These are phyloP conservation scores for Sminthurides bifidus DNA, from an alignment of 1,140 invertebrate genomes.

Conservation along the genomic window DNA sequence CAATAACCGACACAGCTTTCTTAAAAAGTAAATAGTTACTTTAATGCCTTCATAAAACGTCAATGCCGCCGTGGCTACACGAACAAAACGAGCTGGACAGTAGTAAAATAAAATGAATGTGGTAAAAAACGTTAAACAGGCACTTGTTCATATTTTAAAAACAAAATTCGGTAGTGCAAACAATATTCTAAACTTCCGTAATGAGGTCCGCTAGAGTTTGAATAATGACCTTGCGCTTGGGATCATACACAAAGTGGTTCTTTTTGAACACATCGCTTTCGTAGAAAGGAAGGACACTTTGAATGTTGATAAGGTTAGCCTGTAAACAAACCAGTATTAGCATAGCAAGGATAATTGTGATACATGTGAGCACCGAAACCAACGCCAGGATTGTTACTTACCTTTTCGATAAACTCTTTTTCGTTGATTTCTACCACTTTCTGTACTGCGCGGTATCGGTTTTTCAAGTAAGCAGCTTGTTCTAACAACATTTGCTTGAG, in stretches of 20 bases:
- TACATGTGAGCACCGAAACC: neutral
- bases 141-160: neutral
- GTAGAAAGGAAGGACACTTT: constrained; percentile 81
- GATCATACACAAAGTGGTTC: constrained; percentile 82
- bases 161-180: no score
- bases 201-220: constrained; percentile 49
- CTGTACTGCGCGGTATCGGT: constrained; percentile 58
- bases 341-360: neutral
- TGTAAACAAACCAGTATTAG: constrained; percentile 43
- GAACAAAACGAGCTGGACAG: neutral
- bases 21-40: neutral
- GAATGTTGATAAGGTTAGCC: constrained; percentile 84
- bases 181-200: constrained; percentile 6
- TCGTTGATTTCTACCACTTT: constrained; percentile 78
- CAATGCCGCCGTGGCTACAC: neutral
- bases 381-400: no score
- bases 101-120: neutral
- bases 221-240: constrained; percentile 68
- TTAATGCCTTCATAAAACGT: neutral
- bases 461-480: constrained; percentile 73
- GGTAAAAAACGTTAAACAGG: neutral
- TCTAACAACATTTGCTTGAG: constrained; percentile 86
- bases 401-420: constrained; percentile 77
- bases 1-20: neutral
- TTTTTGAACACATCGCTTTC: constrained; percentile 77